A percentile compares a stretch with the other conserved stretches of the same genome.
phyloP scores from a whole-genome alignment of 2,797 vertebrate species.

The Labroides dimidiatus region DNA sequence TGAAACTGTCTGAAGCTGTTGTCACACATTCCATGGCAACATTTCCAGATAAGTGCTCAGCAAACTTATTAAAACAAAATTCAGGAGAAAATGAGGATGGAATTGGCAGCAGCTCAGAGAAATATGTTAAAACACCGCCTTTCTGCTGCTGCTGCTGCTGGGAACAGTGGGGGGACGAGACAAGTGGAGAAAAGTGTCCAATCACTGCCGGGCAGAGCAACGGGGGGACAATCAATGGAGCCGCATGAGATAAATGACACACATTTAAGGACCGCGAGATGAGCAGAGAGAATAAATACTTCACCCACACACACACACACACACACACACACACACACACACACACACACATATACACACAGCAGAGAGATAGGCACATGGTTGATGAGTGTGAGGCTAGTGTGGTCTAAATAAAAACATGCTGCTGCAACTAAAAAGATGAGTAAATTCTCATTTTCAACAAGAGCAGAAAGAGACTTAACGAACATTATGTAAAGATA shows the following conservation, averaged over 20 bases:
- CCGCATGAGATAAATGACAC: conserved; percentile 48
- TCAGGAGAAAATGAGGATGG: conserved; percentile 24
- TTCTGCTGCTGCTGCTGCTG: conserved; percentile 32
- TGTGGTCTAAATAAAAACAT: conserved; percentile 19
- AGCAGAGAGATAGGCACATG: conserved; percentile 16
- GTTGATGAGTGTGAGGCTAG: conserved; percentile 17
- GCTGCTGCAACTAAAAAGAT: background rate
- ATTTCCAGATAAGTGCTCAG: conserved; percentile 14
- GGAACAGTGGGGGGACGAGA: conserved; percentile 25
- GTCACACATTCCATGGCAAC: conserved; percentile 21
- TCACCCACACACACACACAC: background rate
- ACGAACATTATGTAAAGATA: too few relatives aligned
- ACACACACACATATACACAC: conserved; percentile 1
- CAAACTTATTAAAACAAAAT: conserved; percentile 16
- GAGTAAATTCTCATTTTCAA: conserved; percentile 1
- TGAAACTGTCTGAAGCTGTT: conserved; percentile 14
- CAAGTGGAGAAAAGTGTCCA: conserved; percentile 42
- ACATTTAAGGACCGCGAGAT: conserved; percentile 39
- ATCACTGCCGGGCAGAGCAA: conserved; percentile 34
- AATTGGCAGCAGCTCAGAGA: conserved; percentile 36
- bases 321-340: background rate
- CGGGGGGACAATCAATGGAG: conserved; percentile 55
- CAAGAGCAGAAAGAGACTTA: background rate
- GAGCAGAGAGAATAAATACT: conserved; percentile 43
- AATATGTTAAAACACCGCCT: conserved; percentile 6